Conservation (phyloP, 2,888 invertebrate genomes). For the Octonoba sinensis region DNA sequence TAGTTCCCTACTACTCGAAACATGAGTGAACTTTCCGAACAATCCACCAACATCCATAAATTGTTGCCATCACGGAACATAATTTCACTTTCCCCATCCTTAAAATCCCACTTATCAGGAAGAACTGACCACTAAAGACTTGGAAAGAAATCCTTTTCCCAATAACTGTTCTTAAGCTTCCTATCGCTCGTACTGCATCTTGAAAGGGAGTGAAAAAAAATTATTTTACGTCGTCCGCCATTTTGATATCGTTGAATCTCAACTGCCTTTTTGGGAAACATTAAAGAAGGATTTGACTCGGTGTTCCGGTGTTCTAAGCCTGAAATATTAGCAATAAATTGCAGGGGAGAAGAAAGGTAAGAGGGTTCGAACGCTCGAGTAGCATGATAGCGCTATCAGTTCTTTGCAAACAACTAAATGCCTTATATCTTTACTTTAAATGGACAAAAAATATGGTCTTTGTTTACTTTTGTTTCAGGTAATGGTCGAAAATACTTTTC, state of each 20-base stretch:
- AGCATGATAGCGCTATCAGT: constrained; percentile 38
- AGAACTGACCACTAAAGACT: constrained; percentile 23
- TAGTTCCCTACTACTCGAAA: too few species aligned
- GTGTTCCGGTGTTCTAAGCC: constrained; percentile 22
- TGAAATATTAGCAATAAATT: constrained; percentile 56
- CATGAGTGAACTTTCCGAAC: too few species aligned
- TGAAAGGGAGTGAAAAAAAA: constrained; percentile 8
- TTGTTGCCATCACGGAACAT: too few species aligned
- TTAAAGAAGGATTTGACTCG: constrained; percentile 18
- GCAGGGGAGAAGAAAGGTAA: constrained; percentile 42
- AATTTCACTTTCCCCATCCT: too few species aligned
- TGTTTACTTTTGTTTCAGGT: constrained; percentile 22
- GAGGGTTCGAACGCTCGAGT: constrained; percentile 25
- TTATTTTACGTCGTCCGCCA: constrained; percentile 1
- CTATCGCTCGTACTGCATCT: constrained; percentile 50
- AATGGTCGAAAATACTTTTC: too few species aligned
- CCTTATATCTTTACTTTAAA: too few species aligned
- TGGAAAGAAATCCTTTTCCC: constrained; percentile 38
- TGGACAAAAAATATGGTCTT: constrained; percentile 22
- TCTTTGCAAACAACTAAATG: constrained; percentile 12
- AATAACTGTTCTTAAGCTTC: constrained; percentile 46
- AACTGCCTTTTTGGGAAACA: constrained; percentile 50
- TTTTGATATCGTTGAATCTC: constrained; percentile 41
- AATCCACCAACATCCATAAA: too few species aligned
- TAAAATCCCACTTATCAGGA: neutral